Conservation (phyloP, 1,140 invertebrate genomes). For the Spodoptera litura region DNA sequence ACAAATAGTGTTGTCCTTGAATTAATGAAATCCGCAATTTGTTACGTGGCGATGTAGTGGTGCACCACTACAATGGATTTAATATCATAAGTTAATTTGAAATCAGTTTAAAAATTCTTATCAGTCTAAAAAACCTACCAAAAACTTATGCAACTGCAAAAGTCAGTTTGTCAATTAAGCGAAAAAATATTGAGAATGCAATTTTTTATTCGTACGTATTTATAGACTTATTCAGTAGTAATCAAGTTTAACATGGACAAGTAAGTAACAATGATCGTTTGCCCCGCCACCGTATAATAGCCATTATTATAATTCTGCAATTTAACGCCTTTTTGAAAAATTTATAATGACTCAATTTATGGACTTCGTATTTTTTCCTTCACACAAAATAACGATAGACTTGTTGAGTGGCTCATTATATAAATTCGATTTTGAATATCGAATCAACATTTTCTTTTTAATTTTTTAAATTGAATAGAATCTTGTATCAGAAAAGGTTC, state of each 20-base stretch:
- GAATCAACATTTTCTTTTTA: constrained; percentile 28
- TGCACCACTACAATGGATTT: no score
- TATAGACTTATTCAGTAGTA: constrained; percentile 38
- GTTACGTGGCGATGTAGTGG: no score
- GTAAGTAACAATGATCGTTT: constrained; percentile 46
- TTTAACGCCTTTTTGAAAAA: constrained; percentile 70
- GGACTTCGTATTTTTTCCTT: constrained; percentile 54
- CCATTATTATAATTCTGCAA: constrained; percentile 64
- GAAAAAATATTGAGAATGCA: constrained; percentile 1
- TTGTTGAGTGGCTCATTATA: constrained; percentile 62
- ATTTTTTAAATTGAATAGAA: constrained; percentile 21
- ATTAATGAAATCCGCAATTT: no score
- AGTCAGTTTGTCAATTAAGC: no score
- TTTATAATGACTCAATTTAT: constrained; percentile 75
- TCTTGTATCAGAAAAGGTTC: not conserved
- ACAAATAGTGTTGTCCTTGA: no score
- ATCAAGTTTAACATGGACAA: constrained; percentile 45
- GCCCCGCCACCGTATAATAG: constrained; percentile 64
- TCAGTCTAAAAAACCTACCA: no score
- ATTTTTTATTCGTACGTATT: constrained; percentile 40
- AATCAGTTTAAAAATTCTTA: no score
- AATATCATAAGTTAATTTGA: no score
- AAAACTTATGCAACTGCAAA: no score
- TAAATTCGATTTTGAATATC: constrained; percentile 47
- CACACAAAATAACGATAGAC: constrained; percentile 55